Conservation (phyloP, 1,140 invertebrate genomes). For the Ptiloglossa arizonensis region DNA sequence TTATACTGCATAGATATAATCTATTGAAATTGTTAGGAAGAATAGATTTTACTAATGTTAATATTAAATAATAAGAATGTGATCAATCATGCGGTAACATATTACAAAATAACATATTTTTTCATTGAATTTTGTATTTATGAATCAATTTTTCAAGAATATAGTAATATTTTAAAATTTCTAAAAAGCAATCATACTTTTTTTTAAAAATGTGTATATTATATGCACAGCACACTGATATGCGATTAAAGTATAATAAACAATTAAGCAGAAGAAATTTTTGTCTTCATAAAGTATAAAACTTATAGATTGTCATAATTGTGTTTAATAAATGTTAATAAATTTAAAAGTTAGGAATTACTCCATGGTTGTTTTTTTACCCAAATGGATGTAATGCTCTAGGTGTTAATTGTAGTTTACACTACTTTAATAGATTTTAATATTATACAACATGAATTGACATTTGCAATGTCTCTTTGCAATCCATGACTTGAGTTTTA, state of each 20-base stretch:
- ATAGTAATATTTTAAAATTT: constrained; percentile 2
- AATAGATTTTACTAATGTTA: neutral
- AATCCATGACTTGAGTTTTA: no score
- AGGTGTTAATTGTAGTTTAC: no score
- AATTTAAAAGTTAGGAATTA: no score
- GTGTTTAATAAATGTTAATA: no score
- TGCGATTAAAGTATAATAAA: neutral
- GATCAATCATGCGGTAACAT: neutral
- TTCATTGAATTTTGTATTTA: neutral
- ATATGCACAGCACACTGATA: neutral
- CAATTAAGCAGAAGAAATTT: constrained; percentile 19
- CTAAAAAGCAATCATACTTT: neutral
- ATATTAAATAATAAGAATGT: neutral
- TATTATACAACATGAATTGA: no score
- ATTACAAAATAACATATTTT: neutral
- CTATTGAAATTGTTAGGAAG: neutral
- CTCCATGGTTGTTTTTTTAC: no score
- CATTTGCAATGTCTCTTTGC: no score
- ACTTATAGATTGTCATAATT: no score
- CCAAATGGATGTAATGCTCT: no score
- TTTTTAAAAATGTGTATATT: neutral
- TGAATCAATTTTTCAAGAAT: neutral
- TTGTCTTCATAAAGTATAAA: no score
- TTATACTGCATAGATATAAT: neutral
- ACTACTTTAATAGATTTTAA: no score